These are phyloP conservation scores for Craniophora ligustri DNA, from an alignment of 2,888 invertebrate genomes.

Conservation along the genomic window DNA sequence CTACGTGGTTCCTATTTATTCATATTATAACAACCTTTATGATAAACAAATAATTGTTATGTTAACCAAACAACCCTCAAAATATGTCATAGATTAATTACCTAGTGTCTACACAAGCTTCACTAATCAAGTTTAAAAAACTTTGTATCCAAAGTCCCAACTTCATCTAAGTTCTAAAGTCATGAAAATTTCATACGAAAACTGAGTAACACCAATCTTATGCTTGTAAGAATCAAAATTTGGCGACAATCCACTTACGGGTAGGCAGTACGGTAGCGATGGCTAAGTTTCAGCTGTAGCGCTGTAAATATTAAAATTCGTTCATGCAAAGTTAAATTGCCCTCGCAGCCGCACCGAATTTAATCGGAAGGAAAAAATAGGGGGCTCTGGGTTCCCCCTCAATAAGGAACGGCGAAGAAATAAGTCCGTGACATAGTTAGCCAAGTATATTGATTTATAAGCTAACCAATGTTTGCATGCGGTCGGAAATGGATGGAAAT, in stretches of 20 bases:
- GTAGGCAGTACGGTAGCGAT: too few relatives aligned
- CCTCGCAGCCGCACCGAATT: constrained; percentile 39
- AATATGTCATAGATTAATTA: not conserved
- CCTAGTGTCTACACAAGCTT: too few relatives aligned
- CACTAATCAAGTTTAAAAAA: constrained; percentile 3
- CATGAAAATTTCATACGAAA: constrained; percentile 40
- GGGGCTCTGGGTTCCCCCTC: constrained; percentile 21
- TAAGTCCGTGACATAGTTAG: constrained; percentile 43
- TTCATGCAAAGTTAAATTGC: constrained; percentile 54
- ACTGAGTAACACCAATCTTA: constrained; percentile 28
- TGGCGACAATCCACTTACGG: not conserved
- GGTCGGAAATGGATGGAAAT: constrained; percentile 13
- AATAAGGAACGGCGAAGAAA: constrained; percentile 20
- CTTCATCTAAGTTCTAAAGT: constrained; percentile 18
- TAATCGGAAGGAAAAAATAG: constrained; percentile 50
- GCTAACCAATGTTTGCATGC: constrained; percentile 24
- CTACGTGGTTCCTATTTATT: too few relatives aligned
- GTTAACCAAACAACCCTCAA: not conserved
- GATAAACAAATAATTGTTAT: too few relatives aligned
- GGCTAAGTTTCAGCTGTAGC: constrained; percentile 2
- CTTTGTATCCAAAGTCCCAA: constrained; percentile 4
- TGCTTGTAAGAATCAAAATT: constrained; percentile 32
- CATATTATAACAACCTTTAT: too few relatives aligned
- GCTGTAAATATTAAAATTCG: constrained; percentile 48
- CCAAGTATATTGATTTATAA: constrained; percentile 31